phyloP scores from a whole-genome alignment of 2,888 invertebrate genomes.

The Acrobasis consociella region DNA sequence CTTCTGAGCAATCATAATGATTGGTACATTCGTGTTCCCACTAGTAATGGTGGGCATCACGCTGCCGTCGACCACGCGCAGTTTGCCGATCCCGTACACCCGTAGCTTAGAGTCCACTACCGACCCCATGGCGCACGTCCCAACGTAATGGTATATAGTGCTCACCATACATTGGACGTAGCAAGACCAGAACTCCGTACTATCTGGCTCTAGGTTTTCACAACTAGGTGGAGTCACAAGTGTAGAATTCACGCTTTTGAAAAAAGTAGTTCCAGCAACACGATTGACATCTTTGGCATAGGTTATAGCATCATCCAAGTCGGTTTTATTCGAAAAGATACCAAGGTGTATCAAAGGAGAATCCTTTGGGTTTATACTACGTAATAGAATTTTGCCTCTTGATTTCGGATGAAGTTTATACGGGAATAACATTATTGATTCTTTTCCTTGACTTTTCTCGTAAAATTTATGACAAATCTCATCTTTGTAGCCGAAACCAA shows the following conservation, averaged over 20 bases:
- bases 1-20: conserved; percentile 48
- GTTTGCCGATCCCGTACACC: conserved; percentile 31
- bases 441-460: conserved; percentile 33
- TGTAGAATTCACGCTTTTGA: conserved; percentile 40
- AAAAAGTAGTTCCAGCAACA: conserved; percentile 45
- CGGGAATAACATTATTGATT: conserved; percentile 34
- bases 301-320: conserved; percentile 43
- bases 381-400: conserved; percentile 46
- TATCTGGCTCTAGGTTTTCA: conserved; percentile 35
- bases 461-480: conserved; percentile 38
- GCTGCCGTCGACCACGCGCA: conserved; percentile 41
- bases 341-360: conserved; percentile 44
- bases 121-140: conserved; percentile 88
- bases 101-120: conserved; percentile 84
- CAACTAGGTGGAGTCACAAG: conserved; percentile 43
- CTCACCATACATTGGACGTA: conserved; percentile 61
- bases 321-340: conserved; percentile 40
- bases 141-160: conserved; percentile 86
- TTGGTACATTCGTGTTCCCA: conserved; percentile 69
- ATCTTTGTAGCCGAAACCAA: conserved; percentile 35
- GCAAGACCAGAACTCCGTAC: conserved; percentile 49
- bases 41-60: conserved; percentile 73
- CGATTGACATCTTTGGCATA: conserved; percentile 44
- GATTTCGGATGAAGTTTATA: conserved; percentile 49
- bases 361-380: conserved; percentile 44